Evolutionary conservation across 2,888 invertebrate species (phyloP), one percentile per base, ranked within the genome.

Genomic region (Neocrepidodera transversa): DNA sequence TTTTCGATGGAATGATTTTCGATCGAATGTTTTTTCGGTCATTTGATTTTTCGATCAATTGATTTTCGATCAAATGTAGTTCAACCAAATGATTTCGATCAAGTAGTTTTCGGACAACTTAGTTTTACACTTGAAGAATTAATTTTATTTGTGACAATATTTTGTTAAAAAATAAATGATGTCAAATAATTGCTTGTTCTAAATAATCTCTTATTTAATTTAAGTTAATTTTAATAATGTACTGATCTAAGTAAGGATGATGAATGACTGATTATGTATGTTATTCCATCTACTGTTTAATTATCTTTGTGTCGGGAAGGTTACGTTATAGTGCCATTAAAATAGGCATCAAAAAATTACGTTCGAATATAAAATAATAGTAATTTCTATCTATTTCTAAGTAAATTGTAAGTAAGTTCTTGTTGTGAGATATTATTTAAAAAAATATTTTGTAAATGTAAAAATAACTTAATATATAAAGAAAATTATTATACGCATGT

Each of bases 241-340:
- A 43, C 43, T 43, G 43, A 43, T 26, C 11, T 43, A 43, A 43
- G 13, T 43, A 43, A 43, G 43, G 4, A 26, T 40, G 30, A 23
- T 10, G 43, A 43, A 23, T 43, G 43, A 43, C 23, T 43, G 43
- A 23, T 23, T 20, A n/a, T 13, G 23, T 43, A 13, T 43, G 23
- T 13, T 43, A 23, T 43, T 20, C 6, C 20, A 23, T 43, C 13
- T 14, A n/a, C n/a, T n/a, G n/a, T 36, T 36, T 16, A 11, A 5
- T 43, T 26, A 2, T 43, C 20, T 11, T 20, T 43, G 43, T 26
- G 38, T 50, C 50, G 68, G 65, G 63, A 65, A 67, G 65, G 66
- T 67, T 63, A 69, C 62, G 60, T 52, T 62, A 68, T 70, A 71
- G 71, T 71, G 71, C 71, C 71, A 72, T 72, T 66, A 61, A 64